Percentiles rank a stretch among this genome's conserved stretches.
These are phyloP conservation scores for Fukomys damarensis DNA, from an alignment of 2,113 vertebrate genomes.

Conservation along the genomic window DNA sequence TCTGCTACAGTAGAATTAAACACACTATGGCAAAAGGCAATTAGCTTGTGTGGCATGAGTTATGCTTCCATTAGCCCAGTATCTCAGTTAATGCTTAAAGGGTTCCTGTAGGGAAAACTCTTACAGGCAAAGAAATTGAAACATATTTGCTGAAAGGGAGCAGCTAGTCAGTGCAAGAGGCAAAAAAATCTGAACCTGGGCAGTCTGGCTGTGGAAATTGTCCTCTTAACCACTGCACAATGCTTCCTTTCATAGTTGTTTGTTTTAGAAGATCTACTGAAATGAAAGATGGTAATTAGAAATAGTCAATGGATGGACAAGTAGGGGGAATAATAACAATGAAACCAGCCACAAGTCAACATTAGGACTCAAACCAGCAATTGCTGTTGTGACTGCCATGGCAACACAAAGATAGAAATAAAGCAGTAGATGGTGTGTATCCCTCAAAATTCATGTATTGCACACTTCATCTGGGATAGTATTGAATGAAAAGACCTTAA, in stretches of 20 bases:
- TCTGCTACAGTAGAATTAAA: background rate
- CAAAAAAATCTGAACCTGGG: slow-evolving; percentile 22
- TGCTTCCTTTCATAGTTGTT: background rate
- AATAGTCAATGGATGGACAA: background rate
- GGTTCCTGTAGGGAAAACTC: background rate
- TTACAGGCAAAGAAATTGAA: background rate
- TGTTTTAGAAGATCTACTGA: background rate
- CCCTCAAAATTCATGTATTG: background rate
- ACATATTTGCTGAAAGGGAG: background rate
- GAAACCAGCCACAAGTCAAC: background rate
- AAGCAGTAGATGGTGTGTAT: background rate
- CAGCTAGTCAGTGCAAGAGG: background rate
- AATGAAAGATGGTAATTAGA: background rate
- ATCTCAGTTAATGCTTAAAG: slow-evolving; percentile 13
- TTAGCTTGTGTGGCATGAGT: background rate
- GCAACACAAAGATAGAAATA: background rate
- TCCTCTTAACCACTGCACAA: background rate
- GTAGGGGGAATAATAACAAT: background rate
- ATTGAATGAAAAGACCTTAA: background rate
- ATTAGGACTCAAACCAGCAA: background rate
- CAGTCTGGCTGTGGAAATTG: background rate
- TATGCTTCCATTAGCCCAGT: background rate
- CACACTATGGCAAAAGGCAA: background rate
- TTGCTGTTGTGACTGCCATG: background rate
- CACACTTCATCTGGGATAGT: background rate